Base-by-base conservation (phyloP, 2,888 invertebrate species). In the Trypoxylon attenuatum region DNA sequence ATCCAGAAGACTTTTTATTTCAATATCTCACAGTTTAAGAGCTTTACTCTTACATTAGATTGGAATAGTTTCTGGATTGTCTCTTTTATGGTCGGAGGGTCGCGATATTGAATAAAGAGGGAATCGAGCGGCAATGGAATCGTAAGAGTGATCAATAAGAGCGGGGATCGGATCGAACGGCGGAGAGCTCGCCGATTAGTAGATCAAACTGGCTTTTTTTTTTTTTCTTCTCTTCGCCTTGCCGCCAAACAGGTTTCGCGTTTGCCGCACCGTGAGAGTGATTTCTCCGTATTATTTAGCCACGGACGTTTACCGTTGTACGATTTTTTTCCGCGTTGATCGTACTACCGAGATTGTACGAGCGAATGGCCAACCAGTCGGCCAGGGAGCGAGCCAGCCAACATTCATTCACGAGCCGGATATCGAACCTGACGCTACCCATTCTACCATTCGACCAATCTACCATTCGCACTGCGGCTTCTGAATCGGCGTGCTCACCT, bases 251-350 rank as follows among this genome's bases (percentile, higher is more conserved):
- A 67, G 67, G 67, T 68, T 67, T 43, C 33, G 29, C 25, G 47
- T 56, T 56, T 53, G 52, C 39, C 23, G 38, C 13, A 42, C 67
- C 67, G 67, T 67, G 67, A 68, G 67, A 68, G 55, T 5, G 55
- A 60, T 47, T 66, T 52, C 38, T 18, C 46, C 21, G 50, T 16
- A 29, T 39, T 54, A 47, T 19, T 45, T 49, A 19, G 27, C 18
- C 19, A 13, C 19, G 16, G 29, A 8, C 16, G n/a, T 18, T 18
- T 18, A 47, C 19, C 29, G 45, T 46, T 23, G 15, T 25, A 21
- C 33, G 33, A 33, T 33, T 33, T 13, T 33, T 33, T 33, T 10
- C n/a, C 33, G n/a, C 3, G 5, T 10, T 10, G 33, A 33, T 8
- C 33, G 33, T 33, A 33, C 33, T 33, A 33, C 33, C 5, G 33